Evolutionary conservation across 1,140 invertebrate species (phyloP).

Genomic region (Philotrypesis tridentata): DNA sequence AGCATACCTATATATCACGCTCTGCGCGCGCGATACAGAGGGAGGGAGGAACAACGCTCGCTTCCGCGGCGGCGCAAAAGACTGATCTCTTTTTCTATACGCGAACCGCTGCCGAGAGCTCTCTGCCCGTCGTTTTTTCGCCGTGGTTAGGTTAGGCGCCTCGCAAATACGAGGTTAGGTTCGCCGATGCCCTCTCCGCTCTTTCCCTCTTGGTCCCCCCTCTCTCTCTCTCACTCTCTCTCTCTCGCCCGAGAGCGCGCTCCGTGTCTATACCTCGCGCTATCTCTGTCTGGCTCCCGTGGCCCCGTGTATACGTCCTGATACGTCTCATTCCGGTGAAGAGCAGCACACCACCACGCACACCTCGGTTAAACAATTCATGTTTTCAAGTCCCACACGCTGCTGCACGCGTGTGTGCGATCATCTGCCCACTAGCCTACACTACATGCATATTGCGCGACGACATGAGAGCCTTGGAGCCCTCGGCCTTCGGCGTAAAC

Average conservation of each 20-base stretch:
- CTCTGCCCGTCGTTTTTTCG: constrained; percentile 15
- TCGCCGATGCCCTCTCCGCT: constrained; percentile 21
- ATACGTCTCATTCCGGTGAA: too few relatives aligned
- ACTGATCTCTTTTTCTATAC: constrained; percentile 36
- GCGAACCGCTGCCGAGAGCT: constrained; percentile 15
- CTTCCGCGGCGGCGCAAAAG: constrained; percentile 24
- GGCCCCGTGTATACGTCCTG: too few relatives aligned
- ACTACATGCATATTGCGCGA: not conserved
- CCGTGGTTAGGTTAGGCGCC: constrained; percentile 20
- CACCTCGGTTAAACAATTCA: too few relatives aligned
- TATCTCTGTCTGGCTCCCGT: not conserved
- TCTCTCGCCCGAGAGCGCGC: not conserved
- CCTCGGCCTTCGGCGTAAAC: not conserved
- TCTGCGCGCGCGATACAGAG: not conserved
- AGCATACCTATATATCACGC: not conserved
- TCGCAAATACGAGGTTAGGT: constrained; percentile 22
- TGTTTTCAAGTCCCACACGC: too few relatives aligned
- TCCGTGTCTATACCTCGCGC: too few relatives aligned
- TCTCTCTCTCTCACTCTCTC: constrained; percentile 2
- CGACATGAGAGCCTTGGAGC: not conserved
- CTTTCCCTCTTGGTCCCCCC: constrained; percentile 17
- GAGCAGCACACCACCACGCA: too few relatives aligned
- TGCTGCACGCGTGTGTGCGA: not conserved
- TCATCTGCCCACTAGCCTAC: not conserved
- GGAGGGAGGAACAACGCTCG: constrained; percentile 8